Evolutionary conservation across 23 tunicate genomes (phyloP).

Genomic region (Botrylloides violaceus): DNA sequence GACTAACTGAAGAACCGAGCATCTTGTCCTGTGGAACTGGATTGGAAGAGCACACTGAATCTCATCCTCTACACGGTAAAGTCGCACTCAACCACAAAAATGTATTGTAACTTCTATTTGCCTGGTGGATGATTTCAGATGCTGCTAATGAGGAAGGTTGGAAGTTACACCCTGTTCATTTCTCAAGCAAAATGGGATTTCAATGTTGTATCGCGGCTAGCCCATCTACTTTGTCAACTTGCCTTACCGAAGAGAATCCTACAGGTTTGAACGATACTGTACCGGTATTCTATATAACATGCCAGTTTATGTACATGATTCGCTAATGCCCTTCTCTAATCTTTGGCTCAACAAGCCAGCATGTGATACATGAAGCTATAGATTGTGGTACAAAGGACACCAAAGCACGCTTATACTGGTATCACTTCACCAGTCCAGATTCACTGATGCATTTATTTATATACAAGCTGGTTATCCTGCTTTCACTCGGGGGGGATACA

Average conservation of each 20-base stretch:
- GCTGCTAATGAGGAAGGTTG: not conserved
- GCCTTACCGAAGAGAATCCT: conserved; percentile 6
- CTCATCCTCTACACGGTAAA: conserved; percentile 7
- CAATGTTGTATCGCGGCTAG: conserved; percentile 9
- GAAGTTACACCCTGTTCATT: conserved; percentile 16
- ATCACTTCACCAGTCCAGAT: too few relatives aligned
- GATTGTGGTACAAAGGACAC: too few relatives aligned
- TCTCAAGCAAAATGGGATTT: conserved; percentile 1
- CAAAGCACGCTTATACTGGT: too few relatives aligned
- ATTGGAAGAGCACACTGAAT: not conserved
- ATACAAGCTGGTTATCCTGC: too few relatives aligned
- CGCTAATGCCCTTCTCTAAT: too few relatives aligned
- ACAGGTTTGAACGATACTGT: conserved; percentile 2
- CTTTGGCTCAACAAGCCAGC: too few relatives aligned
- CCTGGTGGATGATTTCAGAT: not conserved
- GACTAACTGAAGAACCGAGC: conserved; percentile 10
- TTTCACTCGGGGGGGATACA: too few relatives aligned
- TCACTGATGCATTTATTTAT: too few relatives aligned
- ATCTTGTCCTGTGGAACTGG: conserved; percentile 4
- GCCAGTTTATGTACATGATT: too few relatives aligned
- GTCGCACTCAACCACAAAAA: not conserved
- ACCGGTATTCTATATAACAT: too few relatives aligned
- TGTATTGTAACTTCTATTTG: not conserved
- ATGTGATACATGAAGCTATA: too few relatives aligned
- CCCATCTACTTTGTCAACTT: conserved; percentile 7